These are phyloP conservation scores for Tiphia femorata DNA, from an alignment of 2,888 invertebrate species.

Conservation along the genomic window DNA sequence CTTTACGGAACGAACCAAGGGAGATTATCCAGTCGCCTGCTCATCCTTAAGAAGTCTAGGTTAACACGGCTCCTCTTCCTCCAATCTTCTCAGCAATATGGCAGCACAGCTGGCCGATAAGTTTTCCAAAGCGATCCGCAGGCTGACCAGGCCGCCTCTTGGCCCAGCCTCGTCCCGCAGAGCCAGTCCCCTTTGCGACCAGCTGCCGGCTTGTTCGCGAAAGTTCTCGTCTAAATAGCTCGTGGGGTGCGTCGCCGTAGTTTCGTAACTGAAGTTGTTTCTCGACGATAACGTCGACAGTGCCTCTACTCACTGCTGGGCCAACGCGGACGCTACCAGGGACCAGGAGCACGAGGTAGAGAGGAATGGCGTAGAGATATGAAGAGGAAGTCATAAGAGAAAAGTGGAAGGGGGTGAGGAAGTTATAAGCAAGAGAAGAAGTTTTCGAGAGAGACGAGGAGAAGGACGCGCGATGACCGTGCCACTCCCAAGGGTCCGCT, in stretches of 20 bases:
- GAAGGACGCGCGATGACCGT: constrained; percentile 17
- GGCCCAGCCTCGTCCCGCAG: too few relatives aligned
- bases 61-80: constrained; percentile 1
- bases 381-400: too few relatives aligned
- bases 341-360: too few relatives aligned
- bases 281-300: constrained; percentile 32
- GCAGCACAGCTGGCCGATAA: constrained; percentile 33
- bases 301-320: too few relatives aligned
- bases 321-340: too few relatives aligned
- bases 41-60: constrained; percentile 3
- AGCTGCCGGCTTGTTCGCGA: constrained; percentile 49
- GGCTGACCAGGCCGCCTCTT: constrained; percentile 37
- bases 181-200: constrained; percentile 52
- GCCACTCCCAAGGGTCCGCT: constrained; percentile 1
- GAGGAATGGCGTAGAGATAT: too few relatives aligned
- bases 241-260: constrained; percentile 40
- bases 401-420: too few relatives aligned
- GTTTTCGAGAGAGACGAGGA: constrained; percentile 35
- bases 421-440: constrained; percentile 24
- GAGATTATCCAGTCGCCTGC: too few relatives aligned
- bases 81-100: constrained; percentile 28
- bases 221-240: constrained; percentile 56
- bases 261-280: constrained; percentile 47
- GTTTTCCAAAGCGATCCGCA: constrained; percentile 35
- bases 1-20: too few relatives aligned